These are phyloP conservation scores for Buceros bicornis DNA, from an alignment of 2,797 vertebrate genomes.

Conservation along the genomic window DNA sequence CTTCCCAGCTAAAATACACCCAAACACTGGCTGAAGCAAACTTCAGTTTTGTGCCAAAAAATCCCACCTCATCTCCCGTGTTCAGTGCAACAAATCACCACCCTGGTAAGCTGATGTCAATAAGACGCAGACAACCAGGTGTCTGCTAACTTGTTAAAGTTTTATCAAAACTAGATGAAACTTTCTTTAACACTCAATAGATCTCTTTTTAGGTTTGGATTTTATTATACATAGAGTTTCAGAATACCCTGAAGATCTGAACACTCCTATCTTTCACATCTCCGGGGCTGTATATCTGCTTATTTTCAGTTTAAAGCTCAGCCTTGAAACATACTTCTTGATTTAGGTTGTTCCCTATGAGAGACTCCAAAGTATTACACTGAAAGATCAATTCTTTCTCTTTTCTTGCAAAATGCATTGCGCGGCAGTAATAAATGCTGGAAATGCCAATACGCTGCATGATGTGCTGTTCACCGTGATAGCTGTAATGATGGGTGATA, in stretches of 20 bases:
- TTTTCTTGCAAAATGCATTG: neutral
- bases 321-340: slow-evolving; percentile 27
- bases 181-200: neutral
- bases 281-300: neutral
- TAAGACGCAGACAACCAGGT: neutral
- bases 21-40: neutral
- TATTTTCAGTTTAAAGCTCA: slow-evolving; percentile 40
- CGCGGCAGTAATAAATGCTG: neutral
- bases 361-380: neutral
- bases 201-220: neutral
- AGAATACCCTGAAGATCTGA: neutral
- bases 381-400: neutral
- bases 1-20: neutral
- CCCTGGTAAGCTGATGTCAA: fast-evolving
- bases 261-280: neutral
- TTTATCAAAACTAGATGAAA: neutral
- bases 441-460: neutral
- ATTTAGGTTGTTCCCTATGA: neutral
- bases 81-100: neutral
- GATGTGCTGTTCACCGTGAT: neutral
- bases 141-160: neutral
- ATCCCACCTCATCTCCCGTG: neutral
- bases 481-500: neutral
- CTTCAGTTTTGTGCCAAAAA: neutral
- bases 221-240: neutral